Evolutionary conservation across 2,797 vertebrate genomes (phyloP).

Genomic region (Hozukius guyotensis): DNA sequence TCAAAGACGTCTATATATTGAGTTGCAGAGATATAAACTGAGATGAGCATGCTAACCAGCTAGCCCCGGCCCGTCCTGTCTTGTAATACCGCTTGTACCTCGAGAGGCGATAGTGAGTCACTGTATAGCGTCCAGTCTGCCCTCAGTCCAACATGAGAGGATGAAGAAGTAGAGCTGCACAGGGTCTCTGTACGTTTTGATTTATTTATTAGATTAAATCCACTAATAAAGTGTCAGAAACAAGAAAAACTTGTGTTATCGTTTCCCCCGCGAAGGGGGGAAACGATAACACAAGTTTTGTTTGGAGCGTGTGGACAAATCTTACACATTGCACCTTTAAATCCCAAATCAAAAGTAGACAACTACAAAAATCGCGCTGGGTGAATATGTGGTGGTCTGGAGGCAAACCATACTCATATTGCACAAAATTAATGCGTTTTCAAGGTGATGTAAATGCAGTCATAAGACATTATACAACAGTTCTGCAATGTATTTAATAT

Average conservation of each 20-base stretch:
- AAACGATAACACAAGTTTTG: no score
- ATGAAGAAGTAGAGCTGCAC: neutral
- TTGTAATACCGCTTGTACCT: no score
- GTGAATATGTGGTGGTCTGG: neutral
- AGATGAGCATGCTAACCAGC: neutral
- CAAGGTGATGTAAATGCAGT: neutral
- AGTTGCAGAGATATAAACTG: neutral
- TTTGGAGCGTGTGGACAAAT: neutral
- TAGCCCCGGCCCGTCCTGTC: neutral
- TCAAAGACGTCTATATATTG: neutral
- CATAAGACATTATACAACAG: neutral
- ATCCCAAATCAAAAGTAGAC: neutral
- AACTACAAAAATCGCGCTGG: neutral
- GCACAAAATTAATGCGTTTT: neutral
- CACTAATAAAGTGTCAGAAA: neutral
- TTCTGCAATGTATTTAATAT: neutral
- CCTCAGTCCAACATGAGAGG: neutral
- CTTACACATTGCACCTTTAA: neutral
- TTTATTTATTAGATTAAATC: neutral
- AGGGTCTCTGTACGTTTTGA: fast-evolving
- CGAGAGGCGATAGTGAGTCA: no score
- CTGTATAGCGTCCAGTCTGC: no score
- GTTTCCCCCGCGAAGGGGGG: no score
- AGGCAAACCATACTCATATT: neutral
- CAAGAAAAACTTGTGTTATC: neutral